Percentiles rank a stretch among this genome's conserved stretches.
phyloP scores from a whole-genome alignment of 1,140 invertebrate genomes.

The Leptopilina clavipes region DNA sequence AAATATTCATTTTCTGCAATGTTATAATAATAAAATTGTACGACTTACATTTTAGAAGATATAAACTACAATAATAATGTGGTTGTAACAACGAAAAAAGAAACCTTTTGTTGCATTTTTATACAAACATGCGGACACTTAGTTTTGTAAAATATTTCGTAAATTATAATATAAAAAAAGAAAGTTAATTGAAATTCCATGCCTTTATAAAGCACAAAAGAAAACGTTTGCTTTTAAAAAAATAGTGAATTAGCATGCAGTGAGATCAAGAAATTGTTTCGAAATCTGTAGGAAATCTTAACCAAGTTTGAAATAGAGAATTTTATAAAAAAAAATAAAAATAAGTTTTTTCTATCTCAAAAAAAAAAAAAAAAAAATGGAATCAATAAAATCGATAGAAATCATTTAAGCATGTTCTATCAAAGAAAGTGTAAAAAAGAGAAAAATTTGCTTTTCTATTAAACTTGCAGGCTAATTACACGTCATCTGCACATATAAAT shows the following conservation, averaged over 20 bases:
- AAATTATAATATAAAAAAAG: neutral
- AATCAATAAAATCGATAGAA: neutral
- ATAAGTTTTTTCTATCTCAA: neutral
- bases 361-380: neutral
- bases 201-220: constrained; percentile 25
- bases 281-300: neutral
- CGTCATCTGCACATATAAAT: neutral
- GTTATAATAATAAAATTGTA: neutral
- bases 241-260: constrained; percentile 20
- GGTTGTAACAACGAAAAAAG: neutral
- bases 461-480: constrained; percentile 23
- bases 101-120: neutral
- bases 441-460: neutral
- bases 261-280: neutral
- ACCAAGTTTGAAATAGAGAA: too few relatives aligned
- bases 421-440: neutral
- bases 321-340: neutral
- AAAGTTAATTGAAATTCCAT: neutral
- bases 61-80: neutral
- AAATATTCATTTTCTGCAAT: neutral
- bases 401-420: neutral
- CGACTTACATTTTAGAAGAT: neutral
- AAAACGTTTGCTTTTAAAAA: neutral
- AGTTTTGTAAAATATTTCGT: neutral
- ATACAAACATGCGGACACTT: constrained; percentile 11